Evolutionary conservation across 2,888 invertebrate genomes (phyloP).

Genomic region (Acronicta alni): DNA sequence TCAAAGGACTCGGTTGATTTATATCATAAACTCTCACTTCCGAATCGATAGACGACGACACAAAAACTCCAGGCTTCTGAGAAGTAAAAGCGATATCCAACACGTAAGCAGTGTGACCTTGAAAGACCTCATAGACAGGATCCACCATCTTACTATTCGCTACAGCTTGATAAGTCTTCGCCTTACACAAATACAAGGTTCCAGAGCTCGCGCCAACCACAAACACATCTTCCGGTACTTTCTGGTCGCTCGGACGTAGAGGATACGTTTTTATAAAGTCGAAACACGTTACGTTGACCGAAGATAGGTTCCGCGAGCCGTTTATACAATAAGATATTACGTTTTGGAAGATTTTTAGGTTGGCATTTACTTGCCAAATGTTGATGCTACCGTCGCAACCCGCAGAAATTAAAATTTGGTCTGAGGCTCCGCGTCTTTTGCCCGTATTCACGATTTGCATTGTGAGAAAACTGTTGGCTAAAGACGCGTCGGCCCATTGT

Average conservation of each 20-base stretch:
- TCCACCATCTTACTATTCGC: constrained; percentile 64
- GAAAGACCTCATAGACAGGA: constrained; percentile 72
- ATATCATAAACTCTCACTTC: constrained; percentile 79
- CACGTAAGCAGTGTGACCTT: constrained; percentile 73
- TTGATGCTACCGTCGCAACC: constrained; percentile 75
- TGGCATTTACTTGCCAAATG: constrained; percentile 79
- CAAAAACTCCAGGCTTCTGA: constrained; percentile 74
- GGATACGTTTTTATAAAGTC: constrained; percentile 77
- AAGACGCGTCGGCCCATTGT: constrained; percentile 73
- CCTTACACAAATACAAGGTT: constrained; percentile 70
- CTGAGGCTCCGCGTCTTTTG: constrained; percentile 74
- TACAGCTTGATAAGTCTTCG: constrained; percentile 55
- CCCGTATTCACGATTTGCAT: constrained; percentile 75
- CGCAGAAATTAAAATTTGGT: constrained; percentile 71
- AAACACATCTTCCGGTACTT: constrained; percentile 71
- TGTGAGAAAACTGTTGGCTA: constrained; percentile 71
- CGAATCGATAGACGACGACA: constrained; percentile 78
- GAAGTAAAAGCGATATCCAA: constrained; percentile 73
- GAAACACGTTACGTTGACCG: constrained; percentile 77
- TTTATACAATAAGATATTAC: constrained; percentile 72
- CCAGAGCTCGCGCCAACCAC: constrained; percentile 78
- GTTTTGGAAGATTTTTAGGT: constrained; percentile 71
- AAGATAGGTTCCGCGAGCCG: constrained; percentile 63
- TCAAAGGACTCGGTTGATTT: constrained; percentile 72
- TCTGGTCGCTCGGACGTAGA: constrained; percentile 69